Percentiles rank a stretch among this genome's conserved stretches.
Evolutionary conservation across 1,140 invertebrate genomes (phyloP).

Genomic region (Lerema accius): DNA sequence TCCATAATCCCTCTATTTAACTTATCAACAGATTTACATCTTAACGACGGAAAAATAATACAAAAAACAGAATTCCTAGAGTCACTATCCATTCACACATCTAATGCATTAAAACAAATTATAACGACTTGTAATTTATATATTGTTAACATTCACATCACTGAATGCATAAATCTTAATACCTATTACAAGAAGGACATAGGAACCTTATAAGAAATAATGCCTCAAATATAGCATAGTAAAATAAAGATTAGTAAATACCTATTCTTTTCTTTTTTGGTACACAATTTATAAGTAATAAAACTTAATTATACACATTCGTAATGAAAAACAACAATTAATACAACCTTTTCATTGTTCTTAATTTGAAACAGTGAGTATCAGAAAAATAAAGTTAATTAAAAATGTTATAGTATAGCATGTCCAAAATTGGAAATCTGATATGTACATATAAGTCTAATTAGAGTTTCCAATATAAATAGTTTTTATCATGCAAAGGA

Average conservation of each 20-base stretch:
- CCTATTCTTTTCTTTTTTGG: conserved; percentile 1
- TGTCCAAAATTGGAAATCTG: conserved; percentile 13
- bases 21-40: too few relatives aligned
- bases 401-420: conserved; percentile 1
- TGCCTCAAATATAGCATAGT: conserved; percentile 8
- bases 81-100: too few relatives aligned
- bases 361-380: neutral
- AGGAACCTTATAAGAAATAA: conserved; percentile 17
- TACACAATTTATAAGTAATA: conserved; percentile 14
- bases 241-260: conserved; percentile 15
- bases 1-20: too few relatives aligned
- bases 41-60: too few relatives aligned
- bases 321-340: conserved; percentile 8
- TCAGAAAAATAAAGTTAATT: conserved; percentile 2
- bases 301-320: neutral
- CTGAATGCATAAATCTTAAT: too few relatives aligned
- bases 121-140: too few relatives aligned
- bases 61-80: too few relatives aligned
- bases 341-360: conserved; percentile 12
- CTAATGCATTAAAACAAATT: too few relatives aligned
- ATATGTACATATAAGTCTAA: conserved; percentile 24
- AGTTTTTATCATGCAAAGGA: neutral
- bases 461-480: neutral
- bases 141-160: too few relatives aligned
- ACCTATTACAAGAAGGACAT: neutral